Evolutionary conservation across 2,797 vertebrate genomes (phyloP).

Genomic region (Halcyon smyrnensis): DNA sequence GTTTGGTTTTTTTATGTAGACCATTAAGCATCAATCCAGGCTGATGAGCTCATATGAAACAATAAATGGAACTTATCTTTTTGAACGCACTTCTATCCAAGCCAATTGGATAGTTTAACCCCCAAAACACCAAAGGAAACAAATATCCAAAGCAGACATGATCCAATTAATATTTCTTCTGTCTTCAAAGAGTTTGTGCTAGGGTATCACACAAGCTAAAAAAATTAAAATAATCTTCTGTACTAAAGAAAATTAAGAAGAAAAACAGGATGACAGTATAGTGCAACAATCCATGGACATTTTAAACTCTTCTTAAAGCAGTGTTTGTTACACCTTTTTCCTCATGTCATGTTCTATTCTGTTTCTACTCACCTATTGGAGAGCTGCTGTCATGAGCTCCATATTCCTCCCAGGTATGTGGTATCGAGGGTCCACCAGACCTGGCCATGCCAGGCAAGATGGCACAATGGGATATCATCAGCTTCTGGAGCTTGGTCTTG

Average conservation of each 20-base stretch:
- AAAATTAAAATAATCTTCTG: neutral
- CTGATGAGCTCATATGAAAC: neutral
- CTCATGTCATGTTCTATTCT: accelerated
- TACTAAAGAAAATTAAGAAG: neutral
- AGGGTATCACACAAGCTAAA: neutral
- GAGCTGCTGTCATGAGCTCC: neutral
- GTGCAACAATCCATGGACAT: neutral
- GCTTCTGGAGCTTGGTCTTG: neutral
- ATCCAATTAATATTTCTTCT: neutral
- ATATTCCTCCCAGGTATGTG: neutral
- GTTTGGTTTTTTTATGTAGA: neutral
- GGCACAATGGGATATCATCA: neutral
- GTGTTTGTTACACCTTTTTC: neutral
- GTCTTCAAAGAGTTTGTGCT: neutral
- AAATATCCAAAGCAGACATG: neutral
- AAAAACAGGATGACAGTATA: neutral
- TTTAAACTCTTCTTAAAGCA: neutral
- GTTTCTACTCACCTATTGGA: neutral
- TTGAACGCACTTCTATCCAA: neutral
- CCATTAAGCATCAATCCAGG: neutral
- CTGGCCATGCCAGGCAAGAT: neutral
- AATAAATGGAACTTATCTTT: neutral
- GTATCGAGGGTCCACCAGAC: neutral
- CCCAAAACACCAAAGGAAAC: neutral
- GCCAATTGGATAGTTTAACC: neutral